These are phyloP conservation scores for Megamerina dolium DNA, from an alignment of 2,888 invertebrate species.

Conservation along the genomic window DNA sequence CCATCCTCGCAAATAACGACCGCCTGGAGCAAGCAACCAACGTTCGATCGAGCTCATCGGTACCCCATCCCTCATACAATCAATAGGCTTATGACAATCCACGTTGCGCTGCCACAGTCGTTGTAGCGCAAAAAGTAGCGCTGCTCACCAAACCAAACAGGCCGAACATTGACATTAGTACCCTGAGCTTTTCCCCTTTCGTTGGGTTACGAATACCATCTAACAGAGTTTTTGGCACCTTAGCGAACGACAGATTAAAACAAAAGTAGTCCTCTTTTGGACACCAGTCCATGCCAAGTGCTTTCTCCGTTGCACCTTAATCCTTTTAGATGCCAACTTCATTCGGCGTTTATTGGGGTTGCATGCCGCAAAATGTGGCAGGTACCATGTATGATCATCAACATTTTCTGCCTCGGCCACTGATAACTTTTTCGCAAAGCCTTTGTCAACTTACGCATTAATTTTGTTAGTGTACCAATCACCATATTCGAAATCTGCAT, in stretches of 20 bases:
- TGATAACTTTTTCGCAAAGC: too few relatives aligned
- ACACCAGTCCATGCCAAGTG: not conserved
- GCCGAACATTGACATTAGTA: constrained; percentile 3
- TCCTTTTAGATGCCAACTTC: not conserved
- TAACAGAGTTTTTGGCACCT: not conserved
- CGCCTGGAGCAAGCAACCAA: too few relatives aligned
- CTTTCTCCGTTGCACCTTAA: not conserved
- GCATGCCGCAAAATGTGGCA: too few relatives aligned
- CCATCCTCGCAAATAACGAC: too few relatives aligned
- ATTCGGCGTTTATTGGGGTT: too few relatives aligned
- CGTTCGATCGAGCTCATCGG: too few relatives aligned
- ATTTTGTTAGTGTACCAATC: too few relatives aligned
- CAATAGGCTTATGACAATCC: constrained; percentile 3
- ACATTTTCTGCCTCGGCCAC: too few relatives aligned
- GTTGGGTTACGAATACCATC: not conserved
- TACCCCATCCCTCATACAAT: too few relatives aligned
- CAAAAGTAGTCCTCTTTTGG: not conserved
- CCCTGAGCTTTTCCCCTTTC: constrained; percentile 2
- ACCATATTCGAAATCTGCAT: too few relatives aligned
- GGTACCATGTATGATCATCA: too few relatives aligned
- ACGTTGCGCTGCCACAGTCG: constrained; percentile 3
- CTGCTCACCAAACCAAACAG: constrained; percentile 2
- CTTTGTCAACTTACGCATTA: too few relatives aligned
- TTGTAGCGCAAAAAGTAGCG: not conserved
- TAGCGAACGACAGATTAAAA: not conserved